These are phyloP conservation scores for Drosophila pseudotakahashii DNA, from an alignment of 2,888 invertebrate genomes.

Conservation along the genomic window DNA sequence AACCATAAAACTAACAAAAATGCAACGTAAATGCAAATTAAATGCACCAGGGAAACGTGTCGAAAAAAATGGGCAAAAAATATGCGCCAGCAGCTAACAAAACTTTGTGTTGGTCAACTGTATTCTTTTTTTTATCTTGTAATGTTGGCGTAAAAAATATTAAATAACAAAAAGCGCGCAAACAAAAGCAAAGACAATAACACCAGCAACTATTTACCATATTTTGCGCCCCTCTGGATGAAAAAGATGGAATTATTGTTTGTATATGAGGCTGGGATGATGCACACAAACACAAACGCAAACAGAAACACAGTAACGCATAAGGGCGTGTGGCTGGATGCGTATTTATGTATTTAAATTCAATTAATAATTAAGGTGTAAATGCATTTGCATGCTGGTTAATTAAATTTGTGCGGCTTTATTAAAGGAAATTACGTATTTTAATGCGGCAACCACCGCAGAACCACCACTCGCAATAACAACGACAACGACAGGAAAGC, in stretches of 20 bases:
- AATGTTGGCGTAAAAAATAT: conserved; percentile 29
- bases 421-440: conserved; percentile 79
- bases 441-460: conserved; percentile 58
- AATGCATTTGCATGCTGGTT: conserved; percentile 81
- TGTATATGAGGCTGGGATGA: conserved; percentile 8
- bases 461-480: conserved; percentile 44
- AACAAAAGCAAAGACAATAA: conserved; percentile 40
- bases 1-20: conserved; percentile 46
- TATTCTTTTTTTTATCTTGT: conserved; percentile 32
- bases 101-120: conserved; percentile 21
- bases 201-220: conserved; percentile 34
- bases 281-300: conserved; percentile 7
- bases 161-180: conserved; percentile 34
- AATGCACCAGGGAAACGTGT: conserved; percentile 17
- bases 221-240: conserved; percentile 13
- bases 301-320: neutral
- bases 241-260: conserved; percentile 25
- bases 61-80: conserved; percentile 7
- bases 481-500: conserved; percentile 12
- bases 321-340: conserved; percentile 10
- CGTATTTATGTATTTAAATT: conserved; percentile 71
- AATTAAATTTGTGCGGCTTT: conserved; percentile 81
- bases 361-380: conserved; percentile 82
- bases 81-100: conserved; percentile 28
- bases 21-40: conserved; percentile 46